Evolutionary conservation across 2,888 invertebrate genomes (phyloP), one percentile per base, ranked within the genome.

Genomic region (Oscheius myriophilus): DNA sequence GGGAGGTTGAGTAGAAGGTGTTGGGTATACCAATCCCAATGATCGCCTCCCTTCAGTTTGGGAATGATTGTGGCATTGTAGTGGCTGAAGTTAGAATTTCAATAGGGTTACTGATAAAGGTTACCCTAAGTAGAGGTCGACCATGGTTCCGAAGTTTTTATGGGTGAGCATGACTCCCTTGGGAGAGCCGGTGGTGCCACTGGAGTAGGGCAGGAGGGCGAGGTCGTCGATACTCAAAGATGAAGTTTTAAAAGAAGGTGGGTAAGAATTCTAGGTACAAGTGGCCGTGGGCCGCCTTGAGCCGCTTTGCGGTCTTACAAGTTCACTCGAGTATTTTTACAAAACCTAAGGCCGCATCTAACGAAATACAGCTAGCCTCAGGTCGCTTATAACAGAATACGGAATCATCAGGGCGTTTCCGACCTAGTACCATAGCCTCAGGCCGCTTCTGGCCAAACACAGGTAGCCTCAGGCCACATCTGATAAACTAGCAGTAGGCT

Each of bases 181-280:
- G 0, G 93, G 92, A 64, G 92, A 84, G 0, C 94, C 94, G 0
- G 93, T 94, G 0, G 94, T 94, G 0, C 93, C 93, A 86, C 93
- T 78, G 14, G 80, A 80, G 61, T 78, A 80, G 2, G 80, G 80
- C n/a, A 80, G 67, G 9, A 81, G 21, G 14, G 66, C 57, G 23
- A 78, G 45, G 52, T 81, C 78, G n/a, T 70, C 70, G 16, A 49
- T 18, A 18, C 70, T 70, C 41, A 52, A 63, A 9, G 21, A 21
- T n/a, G 18, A 9, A 33, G 14, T 53, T 25, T 16, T 12, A 43
- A n/a, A n/a, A n/a, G n/a, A n/a, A 9, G 9, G 3, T 3, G 33
- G 4, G 33, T 6, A 9, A 33, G 33, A 33, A 3, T 3, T 9
- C 3, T 3, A 33, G n/a, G n/a, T n/a, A n/a, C n/a, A n/a, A n/a